Evolutionary conservation across 2,797 vertebrate species (phyloP).

Genomic region (Brachyalestes nurse): DNA sequence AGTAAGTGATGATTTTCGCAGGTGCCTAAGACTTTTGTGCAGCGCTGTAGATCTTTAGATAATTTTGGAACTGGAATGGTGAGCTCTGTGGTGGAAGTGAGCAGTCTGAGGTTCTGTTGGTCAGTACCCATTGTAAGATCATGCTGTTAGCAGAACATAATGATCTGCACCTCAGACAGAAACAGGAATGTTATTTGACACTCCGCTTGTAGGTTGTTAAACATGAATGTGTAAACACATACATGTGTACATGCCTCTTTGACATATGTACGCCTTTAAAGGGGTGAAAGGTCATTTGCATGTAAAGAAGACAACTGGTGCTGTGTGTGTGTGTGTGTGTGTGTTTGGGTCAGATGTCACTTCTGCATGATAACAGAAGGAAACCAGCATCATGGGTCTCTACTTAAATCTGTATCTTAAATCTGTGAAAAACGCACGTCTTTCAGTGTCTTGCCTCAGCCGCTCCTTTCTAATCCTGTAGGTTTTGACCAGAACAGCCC

Average conservation of each 20-base stretch:
- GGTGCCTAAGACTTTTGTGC: no score
- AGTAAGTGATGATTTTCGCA: no score
- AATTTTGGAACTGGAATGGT: neutral
- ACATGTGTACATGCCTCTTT: neutral
- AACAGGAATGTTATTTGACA: neutral
- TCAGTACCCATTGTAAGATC: neutral
- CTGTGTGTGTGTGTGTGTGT: neutral
- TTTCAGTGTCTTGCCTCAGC: neutral
- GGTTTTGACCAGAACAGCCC: conserved; percentile 17
- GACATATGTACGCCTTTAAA: neutral
- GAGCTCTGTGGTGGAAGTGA: neutral
- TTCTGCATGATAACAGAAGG: neutral
- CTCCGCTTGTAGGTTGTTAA: neutral
- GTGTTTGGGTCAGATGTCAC: neutral
- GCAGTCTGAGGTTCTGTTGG: neutral
- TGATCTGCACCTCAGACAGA: neutral
- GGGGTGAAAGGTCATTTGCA: neutral
- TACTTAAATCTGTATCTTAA: neutral
- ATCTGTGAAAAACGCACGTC: neutral
- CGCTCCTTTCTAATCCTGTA: neutral
- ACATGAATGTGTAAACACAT: neutral
- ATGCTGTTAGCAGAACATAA: neutral
- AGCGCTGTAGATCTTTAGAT: no score
- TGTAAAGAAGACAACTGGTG: neutral
- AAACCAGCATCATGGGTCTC: neutral